phyloP scores from a whole-genome alignment of 1,140 invertebrate species.

The Coenobita brevimanus region DNA sequence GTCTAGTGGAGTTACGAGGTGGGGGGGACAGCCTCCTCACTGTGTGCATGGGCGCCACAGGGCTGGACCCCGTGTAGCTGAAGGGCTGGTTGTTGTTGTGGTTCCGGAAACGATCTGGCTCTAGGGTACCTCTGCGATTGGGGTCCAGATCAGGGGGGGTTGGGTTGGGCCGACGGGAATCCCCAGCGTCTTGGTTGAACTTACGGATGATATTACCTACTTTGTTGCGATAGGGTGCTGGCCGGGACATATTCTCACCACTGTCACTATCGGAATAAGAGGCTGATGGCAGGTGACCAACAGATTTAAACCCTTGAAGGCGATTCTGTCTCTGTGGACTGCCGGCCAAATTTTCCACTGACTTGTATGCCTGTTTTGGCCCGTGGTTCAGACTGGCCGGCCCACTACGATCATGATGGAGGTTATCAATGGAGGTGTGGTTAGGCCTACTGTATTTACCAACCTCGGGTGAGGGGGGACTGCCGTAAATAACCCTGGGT shows the following conservation, averaged over 20 bases:
- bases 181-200: constrained; percentile 54
- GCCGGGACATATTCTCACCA: neutral
- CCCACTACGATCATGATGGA: constrained; percentile 7
- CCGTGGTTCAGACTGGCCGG: neutral
- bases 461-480: neutral
- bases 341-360: constrained; percentile 19
- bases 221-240: constrained; percentile 33
- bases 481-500: neutral
- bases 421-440: neutral
- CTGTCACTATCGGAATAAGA: constrained; percentile 26
- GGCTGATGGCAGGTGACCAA: constrained; percentile 24
- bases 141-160: constrained; percentile 18
- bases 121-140: constrained; percentile 72
- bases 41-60: constrained; percentile 16
- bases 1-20: constrained; percentile 69
- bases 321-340: neutral
- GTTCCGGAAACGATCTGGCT: constrained; percentile 77
- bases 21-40: constrained; percentile 40
- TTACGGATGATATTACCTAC: constrained; percentile 62
- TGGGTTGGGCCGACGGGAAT: neutral
- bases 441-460: neutral
- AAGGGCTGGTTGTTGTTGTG: constrained; percentile 85
- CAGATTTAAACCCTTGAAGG: constrained; percentile 39
- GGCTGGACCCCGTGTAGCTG: constrained; percentile 78
- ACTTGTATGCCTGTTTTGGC: constrained; percentile 21